phyloP scores from a whole-genome alignment of 2,797 vertebrate genomes.

The Spea hammondii region DNA sequence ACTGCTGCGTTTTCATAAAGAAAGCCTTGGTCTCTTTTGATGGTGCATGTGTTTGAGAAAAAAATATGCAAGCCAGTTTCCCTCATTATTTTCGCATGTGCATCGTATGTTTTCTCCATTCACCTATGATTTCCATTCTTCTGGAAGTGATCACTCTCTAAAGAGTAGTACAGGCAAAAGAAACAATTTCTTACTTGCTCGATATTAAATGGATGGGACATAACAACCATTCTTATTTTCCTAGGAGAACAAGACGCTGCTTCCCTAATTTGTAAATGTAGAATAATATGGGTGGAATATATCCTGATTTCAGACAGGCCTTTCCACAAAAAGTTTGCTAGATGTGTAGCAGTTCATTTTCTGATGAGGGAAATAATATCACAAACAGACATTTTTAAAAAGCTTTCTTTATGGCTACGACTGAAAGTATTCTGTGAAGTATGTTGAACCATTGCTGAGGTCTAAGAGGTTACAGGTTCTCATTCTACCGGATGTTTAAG shows the following conservation, averaged over 20 bases:
- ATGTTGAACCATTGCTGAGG: background rate
- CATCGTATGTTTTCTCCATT: constrained; percentile 49
- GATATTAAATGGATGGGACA: constrained; percentile 5
- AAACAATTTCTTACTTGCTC: constrained; percentile 6
- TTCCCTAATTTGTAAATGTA: background rate
- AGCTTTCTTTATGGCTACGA: background rate
- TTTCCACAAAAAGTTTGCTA: background rate
- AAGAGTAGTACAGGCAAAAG: constrained; percentile 6
- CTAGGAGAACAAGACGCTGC: background rate
- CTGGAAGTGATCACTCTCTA: constrained; percentile 46
- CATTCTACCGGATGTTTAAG: background rate
- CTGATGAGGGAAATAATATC: background rate
- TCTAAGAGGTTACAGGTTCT: background rate
- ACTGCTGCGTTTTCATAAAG: constrained; percentile 48
- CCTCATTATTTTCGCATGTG: constrained; percentile 52
- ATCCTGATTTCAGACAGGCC: background rate
- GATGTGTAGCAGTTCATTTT: constrained; percentile 2
- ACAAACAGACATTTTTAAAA: constrained; percentile 2
- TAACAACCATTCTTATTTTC: background rate
- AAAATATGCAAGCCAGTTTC: constrained; percentile 47
- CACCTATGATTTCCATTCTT: constrained; percentile 37
- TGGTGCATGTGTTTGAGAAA: constrained; percentile 47
- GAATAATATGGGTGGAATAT: background rate
- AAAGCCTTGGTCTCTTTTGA: constrained; percentile 44
- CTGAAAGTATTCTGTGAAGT: background rate